Evolutionary conservation across 2,113 vertebrate genomes (phyloP).

Genomic region (Otus sunia): DNA sequence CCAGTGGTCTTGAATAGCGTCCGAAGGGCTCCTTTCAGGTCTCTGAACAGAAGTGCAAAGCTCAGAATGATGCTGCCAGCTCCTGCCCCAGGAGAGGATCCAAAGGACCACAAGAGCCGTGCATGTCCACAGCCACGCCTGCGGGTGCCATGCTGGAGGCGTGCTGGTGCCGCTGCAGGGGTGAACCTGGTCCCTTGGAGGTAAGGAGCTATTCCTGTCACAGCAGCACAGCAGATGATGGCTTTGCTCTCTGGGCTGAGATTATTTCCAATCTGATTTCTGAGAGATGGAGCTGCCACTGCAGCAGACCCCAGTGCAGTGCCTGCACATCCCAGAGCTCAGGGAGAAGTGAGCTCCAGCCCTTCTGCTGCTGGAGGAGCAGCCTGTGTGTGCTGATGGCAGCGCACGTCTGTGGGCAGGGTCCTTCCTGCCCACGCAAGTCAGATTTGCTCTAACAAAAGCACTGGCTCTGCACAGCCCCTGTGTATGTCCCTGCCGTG

Average conservation of each 20-base stretch:
- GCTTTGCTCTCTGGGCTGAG: neutral
- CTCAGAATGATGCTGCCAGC: neutral
- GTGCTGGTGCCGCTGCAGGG: neutral
- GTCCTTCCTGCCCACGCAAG: neutral
- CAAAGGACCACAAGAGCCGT: neutral
- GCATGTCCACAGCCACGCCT: rapidly evolving
- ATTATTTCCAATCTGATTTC: neutral
- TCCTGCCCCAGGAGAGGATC: neutral
- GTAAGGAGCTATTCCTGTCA: neutral
- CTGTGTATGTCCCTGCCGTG: rapidly evolving
- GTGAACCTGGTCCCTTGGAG: neutral
- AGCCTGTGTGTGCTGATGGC: neutral
- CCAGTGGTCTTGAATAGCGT: neutral
- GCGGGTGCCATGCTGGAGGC: neutral
- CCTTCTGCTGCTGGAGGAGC: neutral
- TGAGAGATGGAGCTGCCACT: neutral
- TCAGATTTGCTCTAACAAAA: neutral
- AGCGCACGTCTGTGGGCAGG: neutral
- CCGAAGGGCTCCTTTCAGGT: neutral
- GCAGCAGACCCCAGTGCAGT: neutral
- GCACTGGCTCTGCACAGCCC: neutral
- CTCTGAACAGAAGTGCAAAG: neutral
- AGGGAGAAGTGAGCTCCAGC: neutral
- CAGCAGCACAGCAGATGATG: neutral
- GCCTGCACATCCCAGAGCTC: neutral